Evolutionary conservation across 2,888 invertebrate species (phyloP), one percentile per base, ranked within the genome.

Genomic region (Zaprionus bogoriensis): DNA sequence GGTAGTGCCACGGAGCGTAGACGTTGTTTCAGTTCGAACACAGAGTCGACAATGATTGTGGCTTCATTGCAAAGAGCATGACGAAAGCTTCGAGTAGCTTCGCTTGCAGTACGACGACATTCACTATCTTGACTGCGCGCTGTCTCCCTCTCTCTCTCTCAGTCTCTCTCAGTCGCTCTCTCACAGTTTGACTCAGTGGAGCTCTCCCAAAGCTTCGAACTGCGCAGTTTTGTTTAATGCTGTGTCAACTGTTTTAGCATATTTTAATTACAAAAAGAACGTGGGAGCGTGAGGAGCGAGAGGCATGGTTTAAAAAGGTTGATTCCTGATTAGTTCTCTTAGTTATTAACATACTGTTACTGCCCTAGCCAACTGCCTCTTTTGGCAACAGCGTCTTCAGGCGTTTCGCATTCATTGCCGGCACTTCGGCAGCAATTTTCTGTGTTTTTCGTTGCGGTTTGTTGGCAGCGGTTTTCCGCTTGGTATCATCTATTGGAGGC

Each of bases 401-500:
- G 0, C 64, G 61, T 42, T 65, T 69, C 2, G 58, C 63, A 51
- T 52, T 50, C n/a, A 39, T 47, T 25, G 14, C 30, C n/a, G 28
- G 50, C 44, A 25, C 19, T 38, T 46, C 45, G 0, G 44, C 0
- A 0, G 17, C 4, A 0, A 22, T 9, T 47, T 64, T 72, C 2
- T 28, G 47, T 4, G 32, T 19, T 0, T 22, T 58, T 58, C 38
- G 42, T 2, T 28, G 41, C 9, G 45, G 4, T 7, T 41, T 60
- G 3, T 41, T 60, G 3, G 10, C 9, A 6, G 46, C 63, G 1
- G 14, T n/a, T n/a, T n/a, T n/a, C n/a, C n/a, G n/a, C n/a, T n/a
- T n/a, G n/a, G n/a, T n/a, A n/a, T 53, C n/a, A 32, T 74, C 67
- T 1, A 87, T 62, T 6, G 73, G 39, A 0, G 88, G 90, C 45